Base-by-base conservation (phyloP, 2,797 vertebrate genomes). In the Lerista edwardsae region DNA sequence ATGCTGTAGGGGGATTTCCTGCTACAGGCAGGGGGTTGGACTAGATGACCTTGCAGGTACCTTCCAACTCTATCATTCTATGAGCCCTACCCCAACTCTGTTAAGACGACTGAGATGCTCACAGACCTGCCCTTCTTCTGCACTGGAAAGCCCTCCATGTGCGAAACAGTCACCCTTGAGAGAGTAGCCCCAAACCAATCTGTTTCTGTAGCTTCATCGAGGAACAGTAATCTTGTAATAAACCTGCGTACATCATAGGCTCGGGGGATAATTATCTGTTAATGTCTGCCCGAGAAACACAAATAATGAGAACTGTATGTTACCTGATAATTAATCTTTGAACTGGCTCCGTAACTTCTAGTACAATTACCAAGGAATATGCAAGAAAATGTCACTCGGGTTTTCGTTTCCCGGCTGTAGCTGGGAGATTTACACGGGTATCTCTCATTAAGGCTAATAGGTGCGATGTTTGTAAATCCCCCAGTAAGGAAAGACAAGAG, bases 391-490 rank as follows among this genome's bases (percentile, higher is more conserved):
- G 14, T 29, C n/a, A 27, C 17, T n/a, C 36, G 79, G 71, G 2
- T 2, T 67, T 61, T 55, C 61, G 59, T 87, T 47, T 86, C 57
- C 61, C 9, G 0, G 25, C 81, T 78, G 44, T 31, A 79, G n/a
- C 23, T 71, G 85, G 79, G 84, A 82, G 87, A 83, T 59, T 85
- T 89, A 31, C 2, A 4, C 80, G 72, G 21, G 25, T 86, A 76
- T 82, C 72, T 62, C 73, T 87, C 67, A 64, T 79, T 87, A 71
- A 80, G 69, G 82, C 71, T 82, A 78, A 85, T 73, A 80, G 55
- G 61, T 51, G 47, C 27, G 88, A 81, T 84, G 78, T 87, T 82
- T 90, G 83, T 55, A 89, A 89, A 72, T 80, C 83, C 79, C 36
- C 34, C 64, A 8, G n/a, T 71, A 34, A 80, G 81, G 31, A 68